These are phyloP conservation scores for Ormyrus labotus DNA, from an alignment of 2,888 invertebrate species.

Conservation along the genomic window DNA sequence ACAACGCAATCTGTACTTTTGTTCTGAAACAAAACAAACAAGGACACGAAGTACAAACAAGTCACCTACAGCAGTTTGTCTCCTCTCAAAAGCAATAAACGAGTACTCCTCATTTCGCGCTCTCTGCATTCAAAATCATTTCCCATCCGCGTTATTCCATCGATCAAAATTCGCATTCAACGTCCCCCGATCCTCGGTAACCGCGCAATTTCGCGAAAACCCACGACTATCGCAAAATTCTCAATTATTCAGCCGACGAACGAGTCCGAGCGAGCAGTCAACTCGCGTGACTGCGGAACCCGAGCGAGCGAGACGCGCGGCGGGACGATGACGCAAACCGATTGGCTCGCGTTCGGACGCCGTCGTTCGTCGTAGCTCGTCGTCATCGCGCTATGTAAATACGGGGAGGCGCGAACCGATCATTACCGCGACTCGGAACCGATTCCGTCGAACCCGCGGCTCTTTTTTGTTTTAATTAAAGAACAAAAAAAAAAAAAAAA, in stretches of 20 bases:
- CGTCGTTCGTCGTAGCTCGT: not conserved
- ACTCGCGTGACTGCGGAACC: constrained; percentile 35
- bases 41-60: no score
- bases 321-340: constrained; percentile 49
- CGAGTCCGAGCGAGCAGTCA: not conserved
- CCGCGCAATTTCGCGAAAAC: no score
- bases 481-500: not conserved
- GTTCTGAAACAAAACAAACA: constrained; percentile 12
- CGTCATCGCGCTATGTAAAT: constrained; percentile 27
- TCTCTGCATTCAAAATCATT: no score
- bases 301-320: not conserved
- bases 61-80: no score
- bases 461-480: not conserved
- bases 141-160: no score
- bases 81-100: no score
- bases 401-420: constrained; percentile 18
- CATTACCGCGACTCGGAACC: not conserved
- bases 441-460: not conserved
- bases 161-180: no score
- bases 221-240: not conserved
- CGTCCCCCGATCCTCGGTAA: no score
- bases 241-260: no score
- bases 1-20: not conserved
- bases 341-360: constrained; percentile 43
- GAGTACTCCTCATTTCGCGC: no score